Percentiles rank a stretch among this genome's conserved stretches.
Conservation (phyloP, 2,113 vertebrate species). For the Orcinus orca region DNA sequence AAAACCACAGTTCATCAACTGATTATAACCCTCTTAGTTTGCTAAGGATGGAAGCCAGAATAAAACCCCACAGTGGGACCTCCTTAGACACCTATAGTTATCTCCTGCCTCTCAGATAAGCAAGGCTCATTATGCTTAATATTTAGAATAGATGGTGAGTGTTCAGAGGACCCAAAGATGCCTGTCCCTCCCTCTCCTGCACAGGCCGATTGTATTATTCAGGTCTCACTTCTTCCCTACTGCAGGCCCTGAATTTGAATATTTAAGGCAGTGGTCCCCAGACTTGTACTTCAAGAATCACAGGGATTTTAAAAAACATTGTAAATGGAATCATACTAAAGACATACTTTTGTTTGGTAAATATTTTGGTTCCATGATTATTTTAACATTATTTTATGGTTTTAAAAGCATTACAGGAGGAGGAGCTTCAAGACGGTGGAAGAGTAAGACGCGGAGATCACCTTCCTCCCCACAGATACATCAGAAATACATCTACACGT, state of each 20-base stretch:
- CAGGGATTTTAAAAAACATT: neutral
- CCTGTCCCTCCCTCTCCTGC: neutral
- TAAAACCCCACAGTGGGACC: neutral
- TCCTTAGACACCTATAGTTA: neutral
- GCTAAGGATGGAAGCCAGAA: neutral
- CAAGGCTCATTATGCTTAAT: neutral
- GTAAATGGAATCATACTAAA: neutral
- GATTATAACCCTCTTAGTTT: neutral
- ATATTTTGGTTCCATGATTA: neutral
- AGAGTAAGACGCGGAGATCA: too few species aligned
- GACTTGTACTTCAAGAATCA: neutral
- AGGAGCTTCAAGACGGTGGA: too few species aligned
- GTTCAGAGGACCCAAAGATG: neutral
- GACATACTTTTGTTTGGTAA: neutral
- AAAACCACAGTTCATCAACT: neutral
- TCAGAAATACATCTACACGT: too few species aligned
- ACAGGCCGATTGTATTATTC: neutral
- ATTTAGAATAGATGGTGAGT: neutral
- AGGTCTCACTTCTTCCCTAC: neutral
- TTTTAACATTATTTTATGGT: conserved; percentile 1
- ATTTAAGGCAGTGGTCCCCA: neutral
- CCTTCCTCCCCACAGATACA: too few species aligned
- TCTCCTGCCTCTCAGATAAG: neutral
- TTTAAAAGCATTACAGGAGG: neutral
- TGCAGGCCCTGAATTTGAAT: neutral